Evolutionary conservation across 2,888 invertebrate species (phyloP), one percentile per base, ranked within the genome.

Genomic region (Balanococcus diminutus): DNA sequence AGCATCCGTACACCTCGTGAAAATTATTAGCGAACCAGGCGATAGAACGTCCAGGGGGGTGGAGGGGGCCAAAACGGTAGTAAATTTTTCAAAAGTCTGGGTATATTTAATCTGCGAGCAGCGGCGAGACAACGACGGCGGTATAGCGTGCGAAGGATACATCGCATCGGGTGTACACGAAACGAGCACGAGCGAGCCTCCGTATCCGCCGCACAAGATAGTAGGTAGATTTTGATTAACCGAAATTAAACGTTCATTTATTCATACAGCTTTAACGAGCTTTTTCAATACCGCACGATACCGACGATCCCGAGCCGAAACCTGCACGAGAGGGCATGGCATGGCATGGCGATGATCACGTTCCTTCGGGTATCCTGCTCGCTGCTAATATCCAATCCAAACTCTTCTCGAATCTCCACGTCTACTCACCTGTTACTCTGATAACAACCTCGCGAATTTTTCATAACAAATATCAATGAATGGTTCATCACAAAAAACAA

Each of bases 221-320:
- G 51, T 42, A 8, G 51, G 51, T 51, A 67, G 61, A 0, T 67
- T 67, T 28, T 67, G 61, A 67, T 67, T 67, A 67, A 67, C 61
- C 61, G 28, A 67, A 67, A 67, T 67, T 67, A 67, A 67, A 67
- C 61, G 61, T 67, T 67, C 61, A 67, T 67, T 67, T 67, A 67
- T 67, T 67, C 61, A 67, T 67, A 67, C 14, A 67, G n/a, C 61
- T 28, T 67, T 67, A 67, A 67, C 61, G 61, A 67, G 61, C 28
- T 67, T 67, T 67, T 67, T 28, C 28, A 28, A 67, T 28, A 2
- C 42, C 11, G 3, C 42, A 1, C 42, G 42, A 42, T n/a, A n/a
- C 42, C 42, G 39, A 39, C 42, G 42, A 42, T 42, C 14, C 42
- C 42, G 42, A 9, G 42, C n/a, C n/a, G n/a, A n/a, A n/a, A n/a